Conservation (phyloP, 2,797 vertebrate species). For the Tarsius wallacei region DNA sequence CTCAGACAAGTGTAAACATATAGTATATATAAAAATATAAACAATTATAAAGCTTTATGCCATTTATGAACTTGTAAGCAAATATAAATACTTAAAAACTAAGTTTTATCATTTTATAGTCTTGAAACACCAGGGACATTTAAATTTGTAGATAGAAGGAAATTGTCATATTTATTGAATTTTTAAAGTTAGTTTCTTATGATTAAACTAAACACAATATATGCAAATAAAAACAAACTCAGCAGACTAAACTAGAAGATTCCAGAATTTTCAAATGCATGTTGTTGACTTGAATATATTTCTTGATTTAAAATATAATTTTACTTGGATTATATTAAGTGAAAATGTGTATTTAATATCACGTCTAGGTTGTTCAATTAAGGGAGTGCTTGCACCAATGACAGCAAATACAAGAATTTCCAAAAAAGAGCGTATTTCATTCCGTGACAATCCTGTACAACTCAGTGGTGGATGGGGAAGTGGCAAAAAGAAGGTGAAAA, state of each 20-base stretch:
- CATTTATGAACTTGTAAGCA: conserved; percentile 1
- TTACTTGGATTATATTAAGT: conserved; percentile 67
- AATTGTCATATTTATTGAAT: background rate
- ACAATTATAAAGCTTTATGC: background rate
- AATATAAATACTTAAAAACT: background rate
- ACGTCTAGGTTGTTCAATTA: conserved; percentile 90
- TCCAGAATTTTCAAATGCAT: conserved; percentile 38
- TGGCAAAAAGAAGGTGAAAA: conserved; percentile 94
- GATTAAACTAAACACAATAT: conserved; percentile 53
- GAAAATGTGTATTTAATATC: conserved; percentile 84
- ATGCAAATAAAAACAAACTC: conserved; percentile 52
- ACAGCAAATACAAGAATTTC: conserved; percentile 89
- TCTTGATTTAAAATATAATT: conserved; percentile 60
- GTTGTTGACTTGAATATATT: conserved; percentile 36
- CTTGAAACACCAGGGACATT: background rate
- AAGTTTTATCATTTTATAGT: background rate
- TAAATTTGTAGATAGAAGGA: conserved; percentile 24
- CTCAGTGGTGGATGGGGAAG: conserved; percentile 96
- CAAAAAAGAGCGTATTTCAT: conserved; percentile 95
- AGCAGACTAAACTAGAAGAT: conserved; percentile 39
- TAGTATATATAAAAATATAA: conserved; percentile 31
- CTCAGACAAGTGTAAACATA: background rate
- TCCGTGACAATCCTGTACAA: conserved; percentile 93
- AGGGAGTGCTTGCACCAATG: conserved; percentile 88
- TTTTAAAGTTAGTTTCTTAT: background rate